A percentile compares a stretch with the other conserved stretches of the same genome.
phyloP scores from a whole-genome alignment of 2,888 invertebrate species.

The Strigamia maritima region DNA sequence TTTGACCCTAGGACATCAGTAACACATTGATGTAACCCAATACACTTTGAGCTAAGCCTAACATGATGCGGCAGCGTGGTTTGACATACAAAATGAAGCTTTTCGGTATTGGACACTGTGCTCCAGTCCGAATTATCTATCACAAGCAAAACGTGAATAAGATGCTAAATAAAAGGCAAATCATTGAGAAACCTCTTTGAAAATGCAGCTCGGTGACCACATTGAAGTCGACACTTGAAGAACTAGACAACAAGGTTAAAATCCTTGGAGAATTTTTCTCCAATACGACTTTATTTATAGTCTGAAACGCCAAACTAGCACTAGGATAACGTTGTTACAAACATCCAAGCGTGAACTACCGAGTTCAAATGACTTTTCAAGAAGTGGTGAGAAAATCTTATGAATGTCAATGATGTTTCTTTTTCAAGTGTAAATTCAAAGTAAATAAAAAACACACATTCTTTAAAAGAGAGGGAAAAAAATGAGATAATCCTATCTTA shows the following conservation, averaged over 20 bases:
- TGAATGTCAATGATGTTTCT: not conserved
- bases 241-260: constrained; percentile 31
- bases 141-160: constrained; percentile 26
- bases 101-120: constrained; percentile 1
- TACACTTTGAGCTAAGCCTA: constrained; percentile 20
- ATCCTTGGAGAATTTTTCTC: not conserved
- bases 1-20: constrained; percentile 19
- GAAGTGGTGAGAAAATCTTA: not conserved
- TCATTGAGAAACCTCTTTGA: constrained; percentile 21
- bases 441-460: not conserved
- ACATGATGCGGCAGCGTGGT: constrained; percentile 11
- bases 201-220: constrained; percentile 5
- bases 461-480: too few relatives aligned
- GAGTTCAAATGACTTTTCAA: not conserved
- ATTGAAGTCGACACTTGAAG: constrained; percentile 14
- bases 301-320: constrained; percentile 15
- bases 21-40: constrained; percentile 30
- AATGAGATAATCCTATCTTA: too few relatives aligned
- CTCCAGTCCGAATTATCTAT: not conserved
- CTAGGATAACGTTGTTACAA: constrained; percentile 5
- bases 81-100: constrained; percentile 26
- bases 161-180: constrained; percentile 32
- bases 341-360: constrained; percentile 1
- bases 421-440: not conserved
- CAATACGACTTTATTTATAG: constrained; percentile 9